Conservation (phyloP, 1,140 invertebrate species). For the Trissolcus basalis region DNA sequence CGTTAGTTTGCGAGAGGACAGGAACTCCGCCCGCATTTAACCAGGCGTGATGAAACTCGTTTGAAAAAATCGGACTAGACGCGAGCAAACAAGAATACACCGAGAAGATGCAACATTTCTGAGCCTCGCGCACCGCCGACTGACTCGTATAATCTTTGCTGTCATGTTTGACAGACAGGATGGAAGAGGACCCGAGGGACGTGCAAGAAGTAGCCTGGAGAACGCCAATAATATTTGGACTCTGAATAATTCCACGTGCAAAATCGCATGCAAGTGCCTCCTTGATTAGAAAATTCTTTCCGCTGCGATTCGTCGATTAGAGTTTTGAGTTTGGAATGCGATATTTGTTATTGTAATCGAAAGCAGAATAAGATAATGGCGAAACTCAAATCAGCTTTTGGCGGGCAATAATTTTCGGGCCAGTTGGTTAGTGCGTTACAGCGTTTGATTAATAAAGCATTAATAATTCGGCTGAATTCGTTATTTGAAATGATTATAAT, state of each 20-base stretch:
- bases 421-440: not conserved
- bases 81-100: conserved; percentile 30
- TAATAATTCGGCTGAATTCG: too few relatives aligned
- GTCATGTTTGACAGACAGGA: conserved; percentile 40
- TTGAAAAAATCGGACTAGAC: conserved; percentile 47
- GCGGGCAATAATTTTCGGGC: too few relatives aligned
- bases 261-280: not conserved
- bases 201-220: not conserved
- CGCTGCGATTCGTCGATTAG: too few relatives aligned
- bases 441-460: too few relatives aligned
- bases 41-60: conserved; percentile 52
- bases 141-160: conserved; percentile 43
- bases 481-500: too few relatives aligned
- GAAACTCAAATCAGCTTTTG: too few relatives aligned
- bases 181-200: conserved; percentile 5
- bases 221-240: conserved; percentile 43
- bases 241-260: conserved; percentile 5
- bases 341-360: too few relatives aligned
- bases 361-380: too few relatives aligned
- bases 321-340: too few relatives aligned
- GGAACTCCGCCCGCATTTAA: conserved; percentile 45
- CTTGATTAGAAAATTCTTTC: too few relatives aligned
- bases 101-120: conserved; percentile 24
- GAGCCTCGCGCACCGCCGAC: not conserved
- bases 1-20: conserved; percentile 40